These are phyloP conservation scores for Budorcas taxicolor DNA, from an alignment of 2,113 vertebrate species.

Conservation along the genomic window DNA sequence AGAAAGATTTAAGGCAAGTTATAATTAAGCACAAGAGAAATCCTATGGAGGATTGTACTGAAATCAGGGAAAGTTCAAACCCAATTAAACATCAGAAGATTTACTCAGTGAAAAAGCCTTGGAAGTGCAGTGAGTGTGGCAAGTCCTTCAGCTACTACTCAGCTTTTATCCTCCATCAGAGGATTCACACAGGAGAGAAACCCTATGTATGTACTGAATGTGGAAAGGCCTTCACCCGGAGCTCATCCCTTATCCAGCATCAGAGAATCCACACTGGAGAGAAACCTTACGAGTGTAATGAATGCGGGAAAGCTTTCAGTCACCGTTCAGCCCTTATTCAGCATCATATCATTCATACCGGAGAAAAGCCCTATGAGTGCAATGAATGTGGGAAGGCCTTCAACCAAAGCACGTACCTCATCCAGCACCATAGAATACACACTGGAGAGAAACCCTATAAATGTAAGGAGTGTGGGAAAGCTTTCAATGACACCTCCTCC, in stretches of 20 bases:
- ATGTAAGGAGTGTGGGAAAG: constrained; percentile 49
- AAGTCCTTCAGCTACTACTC: constrained; percentile 31
- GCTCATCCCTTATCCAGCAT: constrained; percentile 36
- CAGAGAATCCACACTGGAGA: constrained; percentile 56
- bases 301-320: constrained; percentile 56
- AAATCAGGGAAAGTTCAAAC: not conserved
- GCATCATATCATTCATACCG: constrained; percentile 51
- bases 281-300: constrained; percentile 45
- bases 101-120: not conserved
- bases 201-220: constrained; percentile 39
- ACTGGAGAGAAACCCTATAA: constrained; percentile 36
- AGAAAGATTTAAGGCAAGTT: not conserved
- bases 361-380: constrained; percentile 44
- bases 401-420: constrained; percentile 48
- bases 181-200: constrained; percentile 46
- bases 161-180: constrained; percentile 37
- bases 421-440: constrained; percentile 47
- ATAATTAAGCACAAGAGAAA: not conserved
- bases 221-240: constrained; percentile 30
- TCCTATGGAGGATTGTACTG: not conserved
- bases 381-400: constrained; percentile 53
- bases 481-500: constrained; percentile 29
- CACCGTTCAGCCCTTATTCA: constrained; percentile 44
- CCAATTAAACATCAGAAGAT: not conserved
- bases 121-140: constrained; percentile 41